Conservation (phyloP, 92 coral and sea anemone genomes). For the Umimayanthus chanpuru region DNA sequence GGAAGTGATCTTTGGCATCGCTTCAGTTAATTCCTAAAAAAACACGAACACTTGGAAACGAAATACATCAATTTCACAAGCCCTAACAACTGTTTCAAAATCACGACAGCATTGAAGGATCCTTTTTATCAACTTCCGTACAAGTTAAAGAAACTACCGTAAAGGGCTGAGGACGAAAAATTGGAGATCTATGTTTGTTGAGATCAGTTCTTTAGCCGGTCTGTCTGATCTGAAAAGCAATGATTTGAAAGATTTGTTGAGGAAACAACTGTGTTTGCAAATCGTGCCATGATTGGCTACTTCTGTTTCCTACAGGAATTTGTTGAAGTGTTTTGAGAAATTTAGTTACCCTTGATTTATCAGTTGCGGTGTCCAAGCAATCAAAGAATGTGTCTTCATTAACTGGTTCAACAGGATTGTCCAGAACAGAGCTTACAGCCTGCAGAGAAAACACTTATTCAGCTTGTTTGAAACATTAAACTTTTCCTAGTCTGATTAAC, state of each 20-base stretch:
- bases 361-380: constrained; percentile 88
- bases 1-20: constrained; percentile 87
- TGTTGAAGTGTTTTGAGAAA: background rate
- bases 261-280: background rate
- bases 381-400: constrained; percentile 95
- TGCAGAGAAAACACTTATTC: constrained; percentile 15
- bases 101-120: background rate
- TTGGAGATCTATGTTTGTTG: background rate
- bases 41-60: background rate
- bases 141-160: background rate
- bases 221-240: background rate
- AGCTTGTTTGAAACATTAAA: no score
- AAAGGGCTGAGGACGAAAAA: background rate
- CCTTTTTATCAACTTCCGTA: background rate
- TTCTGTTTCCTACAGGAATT: background rate
- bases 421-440: constrained; percentile 92
- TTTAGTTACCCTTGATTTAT: constrained; percentile 68
- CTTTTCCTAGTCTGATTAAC: background rate
- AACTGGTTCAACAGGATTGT: constrained; percentile 98
- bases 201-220: background rate
- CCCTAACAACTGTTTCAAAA: background rate
- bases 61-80: background rate
- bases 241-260: background rate
- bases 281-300: background rate
- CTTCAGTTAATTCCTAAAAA: constrained; percentile 80